Base-by-base conservation (phyloP, 2,888 invertebrate species). In the Onchidella celtica region DNA sequence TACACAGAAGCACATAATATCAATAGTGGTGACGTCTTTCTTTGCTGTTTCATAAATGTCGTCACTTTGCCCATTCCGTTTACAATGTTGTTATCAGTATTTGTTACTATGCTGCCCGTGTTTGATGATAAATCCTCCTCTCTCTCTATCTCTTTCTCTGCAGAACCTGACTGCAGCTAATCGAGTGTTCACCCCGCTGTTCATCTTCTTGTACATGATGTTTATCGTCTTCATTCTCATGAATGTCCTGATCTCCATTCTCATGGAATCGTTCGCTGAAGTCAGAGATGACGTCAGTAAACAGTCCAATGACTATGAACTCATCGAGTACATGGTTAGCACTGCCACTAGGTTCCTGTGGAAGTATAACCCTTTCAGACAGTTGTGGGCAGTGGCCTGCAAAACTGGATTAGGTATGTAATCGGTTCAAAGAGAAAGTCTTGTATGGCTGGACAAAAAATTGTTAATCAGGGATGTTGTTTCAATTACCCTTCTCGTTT, bases 161-260 rank as follows among this genome's bases (percentile, higher is more conserved):
- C 75, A 81, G 65, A 27, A 38, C 4, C 79, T 82, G 77, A 27
- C 55, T 17, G 70, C 74, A 32, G 84, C 74, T 9, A 84, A 78
- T 57, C 40, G 75, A 3, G 57, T 88, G 24, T 76, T 92, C n/a
- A 91, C 91, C 9, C 91, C 92, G 0, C 57, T 90, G 34, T 91
- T 90, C 83, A 90, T 92, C 87, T 90, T 92, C 84, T 76, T 87
- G 36, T 91, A 88, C 84, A 86, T 89, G 68, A 79, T 92, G 36
- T 87, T 88, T 82, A 88, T 92, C 74, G 87, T 89, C 78, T 91
- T 91, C 85, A 88, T 93, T 72, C 87, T 93, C 73, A 82, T 92
- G 70, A 93, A 92, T 86, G 90, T 93, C 88, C 92, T 93, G 84
- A 86, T 93, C 47, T 88, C 92, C 6, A 93, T 93, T 76, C 87